Conservation (phyloP, 1,140 invertebrate genomes). For the Eubasilissa regina region DNA sequence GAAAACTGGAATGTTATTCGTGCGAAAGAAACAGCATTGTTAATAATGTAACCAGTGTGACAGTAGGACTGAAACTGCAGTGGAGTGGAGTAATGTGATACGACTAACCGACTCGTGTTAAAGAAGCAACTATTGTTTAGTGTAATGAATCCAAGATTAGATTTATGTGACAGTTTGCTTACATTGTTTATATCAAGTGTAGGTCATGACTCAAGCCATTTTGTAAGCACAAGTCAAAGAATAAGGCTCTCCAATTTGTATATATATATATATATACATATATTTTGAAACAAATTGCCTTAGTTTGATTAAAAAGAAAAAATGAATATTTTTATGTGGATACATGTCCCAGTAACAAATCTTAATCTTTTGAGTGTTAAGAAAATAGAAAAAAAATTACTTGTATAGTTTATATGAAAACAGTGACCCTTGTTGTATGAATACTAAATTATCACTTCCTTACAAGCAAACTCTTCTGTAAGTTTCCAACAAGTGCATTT, state of each 20-base stretch:
- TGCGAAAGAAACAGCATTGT: no score
- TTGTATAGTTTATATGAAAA: constrained; percentile 54
- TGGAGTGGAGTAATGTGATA: constrained; percentile 39
- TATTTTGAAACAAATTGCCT: constrained; percentile 59
- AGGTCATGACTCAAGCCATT: constrained; percentile 59
- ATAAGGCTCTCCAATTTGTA: constrained; percentile 58
- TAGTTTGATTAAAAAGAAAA: constrained; percentile 55
- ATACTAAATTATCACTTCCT: constrained; percentile 57
- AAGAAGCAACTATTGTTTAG: constrained; percentile 41
- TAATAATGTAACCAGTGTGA: constrained; percentile 8
- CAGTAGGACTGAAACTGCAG: constrained; percentile 10
- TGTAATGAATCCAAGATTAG: constrained; percentile 59
- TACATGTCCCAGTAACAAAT: constrained; percentile 53
- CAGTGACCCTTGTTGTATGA: constrained; percentile 59
- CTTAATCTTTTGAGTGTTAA: constrained; percentile 52
- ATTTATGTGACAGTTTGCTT: constrained; percentile 59
- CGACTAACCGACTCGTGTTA: constrained; percentile 39
- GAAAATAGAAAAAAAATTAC: constrained; percentile 53
- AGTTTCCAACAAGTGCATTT: constrained; percentile 90
- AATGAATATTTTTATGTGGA: constrained; percentile 60
- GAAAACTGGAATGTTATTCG: no score
- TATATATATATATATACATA: constrained; percentile 53
- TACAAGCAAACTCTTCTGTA: constrained; percentile 82
- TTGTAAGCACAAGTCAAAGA: constrained; percentile 58
- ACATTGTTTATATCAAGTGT: constrained; percentile 54